Percentiles rank a stretch among this genome's conserved stretches.
Evolutionary conservation across 2,113 vertebrate species (phyloP).

Genomic region (Coptodon rendalli): DNA sequence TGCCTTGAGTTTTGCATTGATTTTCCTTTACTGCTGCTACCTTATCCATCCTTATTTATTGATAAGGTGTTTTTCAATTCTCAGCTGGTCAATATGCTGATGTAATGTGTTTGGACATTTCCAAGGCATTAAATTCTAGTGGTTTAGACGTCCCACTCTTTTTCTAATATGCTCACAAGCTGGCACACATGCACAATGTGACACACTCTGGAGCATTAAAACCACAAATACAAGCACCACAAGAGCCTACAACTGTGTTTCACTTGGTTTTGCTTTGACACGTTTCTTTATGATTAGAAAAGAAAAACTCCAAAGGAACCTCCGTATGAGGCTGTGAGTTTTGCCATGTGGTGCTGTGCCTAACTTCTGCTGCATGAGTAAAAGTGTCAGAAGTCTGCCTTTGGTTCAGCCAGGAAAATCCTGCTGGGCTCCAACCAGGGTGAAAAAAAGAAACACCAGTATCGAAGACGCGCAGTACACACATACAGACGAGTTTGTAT

Average conservation of each 20-base stretch:
- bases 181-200: not conserved
- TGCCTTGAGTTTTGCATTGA: not conserved
- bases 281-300: not conserved
- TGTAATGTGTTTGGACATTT: not conserved
- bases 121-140: not conserved
- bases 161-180: not conserved
- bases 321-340: not conserved
- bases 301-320: not conserved
- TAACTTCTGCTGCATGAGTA: not conserved
- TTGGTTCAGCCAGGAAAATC: not conserved
- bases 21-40: not conserved
- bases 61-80: not conserved
- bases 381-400: not conserved
- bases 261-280: not conserved
- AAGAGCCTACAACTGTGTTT: not conserved
- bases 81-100: not conserved
- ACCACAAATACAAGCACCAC: not conserved
- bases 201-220: not conserved
- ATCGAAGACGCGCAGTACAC: not conserved
- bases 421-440: not conserved
- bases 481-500: not conserved
- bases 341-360: not conserved
- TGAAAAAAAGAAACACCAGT: not conserved
- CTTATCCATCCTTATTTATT: not conserved
- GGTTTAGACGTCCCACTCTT: not conserved